Evolutionary conservation across 2,113 vertebrate species (phyloP).

Genomic region (Xenopus borealis): DNA sequence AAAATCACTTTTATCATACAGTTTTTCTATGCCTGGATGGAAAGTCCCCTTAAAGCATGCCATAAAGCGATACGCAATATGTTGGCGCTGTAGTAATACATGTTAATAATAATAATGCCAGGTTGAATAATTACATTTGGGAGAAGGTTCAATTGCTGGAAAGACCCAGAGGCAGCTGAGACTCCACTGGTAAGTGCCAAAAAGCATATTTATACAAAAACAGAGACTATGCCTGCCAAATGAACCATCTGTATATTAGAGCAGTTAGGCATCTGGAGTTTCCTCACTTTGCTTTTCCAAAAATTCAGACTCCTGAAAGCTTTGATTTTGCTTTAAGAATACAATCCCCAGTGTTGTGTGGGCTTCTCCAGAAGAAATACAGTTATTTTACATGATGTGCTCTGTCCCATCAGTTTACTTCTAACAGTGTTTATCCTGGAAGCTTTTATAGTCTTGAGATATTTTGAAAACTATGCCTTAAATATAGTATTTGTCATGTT

Average conservation of each 20-base stretch:
- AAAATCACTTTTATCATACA: too few species aligned
- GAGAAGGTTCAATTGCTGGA: slow-evolving; percentile 3
- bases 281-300: slow-evolving; percentile 1
- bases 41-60: too few species aligned
- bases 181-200: slow-evolving; percentile 21
- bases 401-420: background rate
- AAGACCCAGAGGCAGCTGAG: slow-evolving; percentile 32
- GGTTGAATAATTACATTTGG: slow-evolving; percentile 32
- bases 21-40: too few species aligned
- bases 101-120: too few species aligned
- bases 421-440: slow-evolving; percentile 20
- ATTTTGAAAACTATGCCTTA: background rate
- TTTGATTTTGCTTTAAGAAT: slow-evolving; percentile 3
- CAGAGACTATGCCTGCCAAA: slow-evolving; percentile 14
- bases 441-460: background rate
- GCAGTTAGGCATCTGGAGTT: slow-evolving; percentile 4
- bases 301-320: slow-evolving; percentile 8
- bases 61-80: too few species aligned
- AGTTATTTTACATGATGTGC: background rate
- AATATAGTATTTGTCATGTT: slow-evolving; percentile 11
- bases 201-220: slow-evolving; percentile 35
- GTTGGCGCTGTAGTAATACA: too few species aligned
- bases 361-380: background rate
- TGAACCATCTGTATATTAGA: slow-evolving; percentile 17
- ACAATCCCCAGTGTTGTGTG: too few species aligned